Evolutionary conservation across 2,888 invertebrate genomes (phyloP).

Genomic region (Lithophane socia): DNA sequence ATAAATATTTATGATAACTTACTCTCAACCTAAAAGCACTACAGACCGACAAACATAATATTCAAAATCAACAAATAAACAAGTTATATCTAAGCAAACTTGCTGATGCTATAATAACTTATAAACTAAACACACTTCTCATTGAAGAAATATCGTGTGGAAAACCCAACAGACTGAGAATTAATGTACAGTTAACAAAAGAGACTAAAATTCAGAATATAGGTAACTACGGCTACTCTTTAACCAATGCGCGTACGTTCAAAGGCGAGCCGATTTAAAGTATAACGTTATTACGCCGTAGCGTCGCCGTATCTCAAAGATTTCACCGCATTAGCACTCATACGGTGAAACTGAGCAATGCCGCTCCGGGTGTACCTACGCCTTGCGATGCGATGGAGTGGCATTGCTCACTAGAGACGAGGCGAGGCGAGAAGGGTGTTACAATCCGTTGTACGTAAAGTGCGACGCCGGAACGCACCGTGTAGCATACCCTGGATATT

Average conservation of each 20-base stretch:
- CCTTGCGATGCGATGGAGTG: too few relatives aligned
- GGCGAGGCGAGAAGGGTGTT: too few relatives aligned
- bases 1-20: neutral
- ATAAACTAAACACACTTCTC: slow-evolving; percentile 50
- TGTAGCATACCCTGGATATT: too few relatives aligned
- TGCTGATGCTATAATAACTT: slow-evolving; percentile 55
- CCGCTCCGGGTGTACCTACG: too few relatives aligned
- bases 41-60: slow-evolving; percentile 17
- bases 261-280: neutral
- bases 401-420: too few relatives aligned
- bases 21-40: neutral
- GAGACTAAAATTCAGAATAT: neutral
- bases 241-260: neutral
- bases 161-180: slow-evolving; percentile 64
- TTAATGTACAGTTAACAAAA: neutral
- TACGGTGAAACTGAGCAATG: too few relatives aligned
- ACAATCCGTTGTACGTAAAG: too few relatives aligned
- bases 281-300: neutral
- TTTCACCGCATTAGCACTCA: too few relatives aligned
- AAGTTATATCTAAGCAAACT: slow-evolving; percentile 61
- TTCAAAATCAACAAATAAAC: slow-evolving; percentile 45
- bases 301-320: too few relatives aligned
- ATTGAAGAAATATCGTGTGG: slow-evolving; percentile 68
- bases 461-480: too few relatives aligned
- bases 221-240: neutral